phyloP scores from a whole-genome alignment of 92 coral and sea anemone species.

The Scolanthus callimorphus region DNA sequence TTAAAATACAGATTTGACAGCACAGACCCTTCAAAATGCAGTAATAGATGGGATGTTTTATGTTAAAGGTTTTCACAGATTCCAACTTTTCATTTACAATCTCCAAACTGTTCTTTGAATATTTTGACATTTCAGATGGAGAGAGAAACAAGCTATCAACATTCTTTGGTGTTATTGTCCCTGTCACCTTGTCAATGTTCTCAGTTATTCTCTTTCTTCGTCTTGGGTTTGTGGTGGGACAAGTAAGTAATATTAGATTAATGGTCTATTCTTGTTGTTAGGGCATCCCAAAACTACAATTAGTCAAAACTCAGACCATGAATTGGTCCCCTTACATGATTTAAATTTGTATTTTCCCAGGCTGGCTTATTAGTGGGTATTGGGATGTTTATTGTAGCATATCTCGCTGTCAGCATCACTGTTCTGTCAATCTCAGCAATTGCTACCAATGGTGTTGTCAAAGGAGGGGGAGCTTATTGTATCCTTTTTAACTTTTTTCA shows the following conservation, averaged over 20 bases:
- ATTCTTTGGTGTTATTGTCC: slow-evolving; percentile 93
- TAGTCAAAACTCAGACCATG: too few relatives aligned
- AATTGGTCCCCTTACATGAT: too few relatives aligned
- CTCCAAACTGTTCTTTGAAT: too few relatives aligned
- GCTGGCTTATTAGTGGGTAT: slow-evolving; percentile 77
- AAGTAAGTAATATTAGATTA: too few relatives aligned
- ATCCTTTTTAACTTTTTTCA: too few relatives aligned
- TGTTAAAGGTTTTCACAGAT: too few relatives aligned
- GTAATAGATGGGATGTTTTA: too few relatives aligned
- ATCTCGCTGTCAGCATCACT: slow-evolving; percentile 85
- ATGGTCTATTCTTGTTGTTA: too few relatives aligned
- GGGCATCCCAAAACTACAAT: too few relatives aligned
- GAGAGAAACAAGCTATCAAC: slow-evolving; percentile 71
- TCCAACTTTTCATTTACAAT: too few relatives aligned
- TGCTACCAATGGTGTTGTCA: slow-evolving; percentile 95
- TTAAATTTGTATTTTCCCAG: slow-evolving; percentile 16
- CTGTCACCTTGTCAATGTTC: slow-evolving; percentile 92
- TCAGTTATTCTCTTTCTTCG: slow-evolving; percentile 89
- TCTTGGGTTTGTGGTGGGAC: slow-evolving; percentile 93
- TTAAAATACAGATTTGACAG: background rate
- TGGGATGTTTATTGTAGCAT: slow-evolving; percentile 78
- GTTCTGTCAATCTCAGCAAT: slow-evolving; percentile 95
- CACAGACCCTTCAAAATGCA: too few relatives aligned
- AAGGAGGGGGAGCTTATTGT: slow-evolving; percentile 98
- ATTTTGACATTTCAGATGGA: slow-evolving; percentile 34